phyloP scores from a whole-genome alignment of 2,797 vertebrate species.

The Sebastes kiyomatsui region DNA sequence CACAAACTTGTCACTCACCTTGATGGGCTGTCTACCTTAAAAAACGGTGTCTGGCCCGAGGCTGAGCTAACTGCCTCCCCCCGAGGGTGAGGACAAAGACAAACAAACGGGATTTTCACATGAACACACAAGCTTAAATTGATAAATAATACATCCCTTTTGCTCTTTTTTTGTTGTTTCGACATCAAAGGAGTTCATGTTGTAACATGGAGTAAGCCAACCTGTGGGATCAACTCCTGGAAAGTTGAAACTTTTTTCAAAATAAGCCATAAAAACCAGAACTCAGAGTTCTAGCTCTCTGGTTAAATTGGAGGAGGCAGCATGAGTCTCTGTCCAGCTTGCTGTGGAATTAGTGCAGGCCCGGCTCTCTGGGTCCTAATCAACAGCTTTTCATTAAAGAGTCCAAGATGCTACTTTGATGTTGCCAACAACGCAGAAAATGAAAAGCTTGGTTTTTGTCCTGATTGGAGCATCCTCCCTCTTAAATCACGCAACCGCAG shows the following conservation, averaged over 20 bases:
- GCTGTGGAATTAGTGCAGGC: background rate
- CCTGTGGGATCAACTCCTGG: background rate
- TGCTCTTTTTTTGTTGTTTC: background rate
- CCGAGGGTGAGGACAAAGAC: constrained; percentile 1
- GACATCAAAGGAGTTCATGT: background rate
- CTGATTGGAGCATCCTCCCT: constrained; percentile 44
- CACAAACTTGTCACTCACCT: constrained; percentile 33
- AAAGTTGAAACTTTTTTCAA: constrained; percentile 6
- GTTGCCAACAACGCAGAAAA: constrained; percentile 26
- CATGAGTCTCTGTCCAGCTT: background rate
- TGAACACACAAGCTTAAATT: background rate
- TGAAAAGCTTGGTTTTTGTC: constrained; percentile 27
- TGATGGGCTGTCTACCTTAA: constrained; percentile 19
- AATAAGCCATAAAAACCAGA: background rate
- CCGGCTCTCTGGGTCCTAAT: constrained; percentile 32
- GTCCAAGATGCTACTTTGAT: constrained; percentile 30
- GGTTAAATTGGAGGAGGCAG: constrained; percentile 10
- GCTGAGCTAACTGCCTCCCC: constrained; percentile 15
- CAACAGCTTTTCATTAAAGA: constrained; percentile 50
- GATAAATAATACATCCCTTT: background rate
- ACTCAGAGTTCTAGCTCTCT: background rate
- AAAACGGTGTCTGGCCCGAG: constrained; percentile 18
- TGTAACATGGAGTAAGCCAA: background rate
- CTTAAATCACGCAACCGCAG: constrained; percentile 30
- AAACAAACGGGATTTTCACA: constrained; percentile 11